phyloP scores from a whole-genome alignment of 1,140 invertebrate genomes.

The Vollenhovia emeryi region DNA sequence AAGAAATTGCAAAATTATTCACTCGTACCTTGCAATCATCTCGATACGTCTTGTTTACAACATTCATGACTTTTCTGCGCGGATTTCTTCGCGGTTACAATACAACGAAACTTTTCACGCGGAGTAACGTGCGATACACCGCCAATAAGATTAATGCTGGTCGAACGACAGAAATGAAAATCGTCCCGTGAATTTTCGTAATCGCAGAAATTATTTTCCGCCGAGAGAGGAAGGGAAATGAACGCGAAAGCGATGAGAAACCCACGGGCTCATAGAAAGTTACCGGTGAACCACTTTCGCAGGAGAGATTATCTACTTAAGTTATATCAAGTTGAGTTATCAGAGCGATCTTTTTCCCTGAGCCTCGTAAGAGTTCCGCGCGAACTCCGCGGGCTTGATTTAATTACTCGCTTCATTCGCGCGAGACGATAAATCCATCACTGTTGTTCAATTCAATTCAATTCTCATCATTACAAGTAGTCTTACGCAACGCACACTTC shows the following conservation, averaged over 20 bases:
- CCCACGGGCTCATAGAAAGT: conserved; percentile 45
- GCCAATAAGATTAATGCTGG: neutral
- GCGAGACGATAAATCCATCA: neutral
- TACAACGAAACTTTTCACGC: neutral
- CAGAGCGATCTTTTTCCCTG: conserved; percentile 41
- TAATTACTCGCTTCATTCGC: neutral
- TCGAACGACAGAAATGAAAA: conserved; percentile 6
- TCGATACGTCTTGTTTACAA: neutral
- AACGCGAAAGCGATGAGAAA: conserved; percentile 55
- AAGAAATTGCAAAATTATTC: neutral
- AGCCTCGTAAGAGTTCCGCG: neutral
- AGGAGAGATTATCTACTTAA: conserved; percentile 29
- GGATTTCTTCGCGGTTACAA: neutral
- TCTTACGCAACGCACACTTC: neutral
- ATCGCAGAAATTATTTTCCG: conserved; percentile 49
- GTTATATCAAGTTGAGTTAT: conserved; percentile 44
- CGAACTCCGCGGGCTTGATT: neutral
- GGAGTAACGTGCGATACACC: neutral
- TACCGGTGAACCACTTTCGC: conserved; percentile 43
- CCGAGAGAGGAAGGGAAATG: conserved; percentile 30
- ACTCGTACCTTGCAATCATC: neutral
- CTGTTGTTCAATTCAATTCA: neutral
- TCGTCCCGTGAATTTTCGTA: conserved; percentile 26
- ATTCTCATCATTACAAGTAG: neutral
- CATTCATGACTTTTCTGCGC: neutral